Percentiles rank a stretch among this genome's conserved stretches.
phyloP scores from a whole-genome alignment of 2,797 vertebrate species.

The Saguinus oedipus region DNA sequence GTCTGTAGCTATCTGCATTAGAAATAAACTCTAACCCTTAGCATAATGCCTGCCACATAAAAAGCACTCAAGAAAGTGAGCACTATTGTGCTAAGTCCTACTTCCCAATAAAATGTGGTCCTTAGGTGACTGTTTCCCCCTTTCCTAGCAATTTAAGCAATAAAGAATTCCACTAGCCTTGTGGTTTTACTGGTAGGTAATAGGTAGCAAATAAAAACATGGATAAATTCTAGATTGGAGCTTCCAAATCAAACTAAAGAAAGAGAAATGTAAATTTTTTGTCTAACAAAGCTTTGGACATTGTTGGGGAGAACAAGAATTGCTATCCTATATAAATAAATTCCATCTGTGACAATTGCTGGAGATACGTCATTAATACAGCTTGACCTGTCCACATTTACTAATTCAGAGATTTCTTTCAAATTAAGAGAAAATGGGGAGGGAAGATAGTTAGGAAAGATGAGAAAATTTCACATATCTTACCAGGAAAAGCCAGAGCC shows the following conservation, averaged over 20 bases:
- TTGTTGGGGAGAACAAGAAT: background rate
- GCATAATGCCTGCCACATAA: background rate
- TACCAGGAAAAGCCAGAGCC: background rate
- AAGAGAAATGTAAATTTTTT: background rate
- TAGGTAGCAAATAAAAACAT: background rate
- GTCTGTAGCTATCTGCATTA: background rate
- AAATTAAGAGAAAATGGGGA: background rate
- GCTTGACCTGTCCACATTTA: background rate
- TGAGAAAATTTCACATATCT: background rate
- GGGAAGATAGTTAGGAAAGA: background rate
- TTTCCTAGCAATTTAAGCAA: background rate
- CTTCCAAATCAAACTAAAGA: constrained; percentile 5
- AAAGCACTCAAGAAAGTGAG: background rate
- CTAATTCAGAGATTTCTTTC: background rate
- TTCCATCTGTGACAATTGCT: background rate
- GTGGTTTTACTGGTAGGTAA: background rate
- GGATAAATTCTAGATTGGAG: background rate
- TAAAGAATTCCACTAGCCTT: background rate
- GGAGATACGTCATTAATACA: background rate
- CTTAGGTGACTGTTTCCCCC: background rate
- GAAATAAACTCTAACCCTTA: constrained; percentile 27
- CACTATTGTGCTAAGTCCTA: background rate
- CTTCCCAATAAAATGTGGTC: background rate
- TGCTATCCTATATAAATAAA: background rate
- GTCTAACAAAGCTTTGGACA: background rate